Base-by-base conservation (phyloP, 1,140 invertebrate genomes). In the Ostrea edulis region DNA sequence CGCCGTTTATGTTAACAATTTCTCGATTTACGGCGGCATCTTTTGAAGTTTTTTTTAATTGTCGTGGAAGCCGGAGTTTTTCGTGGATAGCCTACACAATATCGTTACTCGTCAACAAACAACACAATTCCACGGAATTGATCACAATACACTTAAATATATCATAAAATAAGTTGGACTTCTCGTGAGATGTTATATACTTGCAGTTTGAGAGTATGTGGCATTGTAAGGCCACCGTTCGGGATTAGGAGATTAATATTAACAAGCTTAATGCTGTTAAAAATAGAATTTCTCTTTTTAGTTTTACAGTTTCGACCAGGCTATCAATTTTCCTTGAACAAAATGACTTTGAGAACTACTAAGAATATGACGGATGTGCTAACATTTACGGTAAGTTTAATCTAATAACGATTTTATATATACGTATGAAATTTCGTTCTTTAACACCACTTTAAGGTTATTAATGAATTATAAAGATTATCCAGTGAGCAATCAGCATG, bases 241-340 rank as follows among this genome's bases (percentile, higher is more conserved):
- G 29, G 68, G 68, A 71, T 71, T 71, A 71, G 11, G 22, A 71
- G 22, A 71, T 71, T 71, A 71, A 58, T 58, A 9, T 58, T 58
- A 58, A 58, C 14, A 58, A 11, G 55, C 14, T 58, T 58, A 58
- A 58, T 20, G 55, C 20, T 58, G 55, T 58, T 20, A 58, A 58
- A 58, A 44, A 2, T 44, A 17, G 55, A 17, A 58, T 58, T 58
- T 58, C 55, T 58, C 12, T 58, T 58, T 44, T 20, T 20, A 17
- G 8, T 58, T 44, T 44, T 20, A 55, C 54, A 55, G 4, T 58
- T 58, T 4, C 4, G 55, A 3, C 3, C 55, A 58, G 55, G 20
- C 20, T 20, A 14, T 58, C 14, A 58, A 5, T 58, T 58, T 58
- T 20, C 20, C 20, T 58, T 58, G 55, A 58, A 58, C 55, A 20